Evolutionary conservation across 2,797 vertebrate genomes (phyloP).

Genomic region (Catamblyrhynchus diadema): DNA sequence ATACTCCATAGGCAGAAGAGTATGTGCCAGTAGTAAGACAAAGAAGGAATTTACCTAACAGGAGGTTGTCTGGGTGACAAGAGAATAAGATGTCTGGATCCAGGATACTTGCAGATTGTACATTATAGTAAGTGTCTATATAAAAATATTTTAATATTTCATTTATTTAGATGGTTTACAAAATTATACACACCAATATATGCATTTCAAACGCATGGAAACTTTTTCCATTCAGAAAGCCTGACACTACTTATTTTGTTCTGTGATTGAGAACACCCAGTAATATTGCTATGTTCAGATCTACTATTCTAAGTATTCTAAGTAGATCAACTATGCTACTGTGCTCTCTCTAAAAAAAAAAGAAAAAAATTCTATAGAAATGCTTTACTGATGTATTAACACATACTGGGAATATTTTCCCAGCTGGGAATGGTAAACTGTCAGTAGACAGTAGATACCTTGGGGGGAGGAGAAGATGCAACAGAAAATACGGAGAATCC

Average conservation of each 20-base stretch:
- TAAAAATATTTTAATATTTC: not conserved
- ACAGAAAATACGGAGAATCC: not conserved
- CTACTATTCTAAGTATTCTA: not conserved
- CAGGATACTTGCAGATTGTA: not conserved
- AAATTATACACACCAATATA: not conserved
- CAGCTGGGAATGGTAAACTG: not conserved
- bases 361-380: not conserved
- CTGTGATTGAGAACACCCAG: not conserved
- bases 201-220: not conserved
- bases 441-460: not conserved
- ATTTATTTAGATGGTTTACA: not conserved
- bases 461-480: rapidly evolving
- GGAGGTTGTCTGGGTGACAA: not conserved
- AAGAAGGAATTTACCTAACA: not conserved
- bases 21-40: not conserved
- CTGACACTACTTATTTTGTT: not conserved
- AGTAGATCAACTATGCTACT: not conserved
- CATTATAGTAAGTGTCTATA: not conserved
- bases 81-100: not conserved
- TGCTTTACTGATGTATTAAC: not conserved
- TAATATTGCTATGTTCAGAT: not conserved
- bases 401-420: not conserved
- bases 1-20: not conserved
- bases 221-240: not conserved
- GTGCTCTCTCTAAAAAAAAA: not conserved